Percentiles rank a stretch among this genome's conserved stretches.
Evolutionary conservation across 2,888 invertebrate genomes (phyloP).

Genomic region (Nomada ruficornis): DNA sequence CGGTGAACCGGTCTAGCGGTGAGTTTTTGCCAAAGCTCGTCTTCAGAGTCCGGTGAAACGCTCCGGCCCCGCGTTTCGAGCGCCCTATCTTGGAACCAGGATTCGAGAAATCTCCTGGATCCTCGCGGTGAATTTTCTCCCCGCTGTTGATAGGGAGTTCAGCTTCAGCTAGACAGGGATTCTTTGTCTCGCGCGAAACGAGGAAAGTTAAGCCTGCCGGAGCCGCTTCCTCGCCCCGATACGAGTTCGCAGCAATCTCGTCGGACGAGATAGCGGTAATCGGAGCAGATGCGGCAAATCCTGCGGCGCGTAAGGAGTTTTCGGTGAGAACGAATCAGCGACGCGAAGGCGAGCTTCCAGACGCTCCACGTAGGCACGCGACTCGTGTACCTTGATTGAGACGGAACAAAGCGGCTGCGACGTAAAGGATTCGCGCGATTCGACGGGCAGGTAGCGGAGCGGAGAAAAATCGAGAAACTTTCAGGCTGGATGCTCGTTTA

Average conservation of each 20-base stretch:
- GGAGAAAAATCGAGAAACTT: not conserved
- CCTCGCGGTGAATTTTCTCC: constrained; percentile 15
- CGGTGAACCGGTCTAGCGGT: constrained; percentile 69
- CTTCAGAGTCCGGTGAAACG: constrained; percentile 24
- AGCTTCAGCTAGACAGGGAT: constrained; percentile 23
- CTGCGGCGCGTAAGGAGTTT: not conserved
- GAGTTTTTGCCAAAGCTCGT: constrained; percentile 65
- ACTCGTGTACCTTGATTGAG: not conserved
- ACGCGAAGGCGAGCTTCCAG: not conserved
- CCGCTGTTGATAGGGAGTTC: constrained; percentile 43
- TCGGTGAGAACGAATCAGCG: not conserved
- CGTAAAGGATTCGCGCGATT: not conserved
- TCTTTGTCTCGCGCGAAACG: constrained; percentile 46
- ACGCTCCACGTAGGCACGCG: not conserved
- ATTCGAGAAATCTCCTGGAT: not conserved
- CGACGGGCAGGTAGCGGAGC: too few species aligned
- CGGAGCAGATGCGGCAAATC: not conserved
- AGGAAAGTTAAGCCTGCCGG: constrained; percentile 46
- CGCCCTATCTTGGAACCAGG: constrained; percentile 7
- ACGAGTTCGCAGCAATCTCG: constrained; percentile 24
- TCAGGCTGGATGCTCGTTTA: constrained; percentile 24
- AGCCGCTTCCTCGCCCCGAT: constrained; percentile 9
- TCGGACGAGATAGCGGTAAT: constrained; percentile 3
- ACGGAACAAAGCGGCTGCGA: not conserved
- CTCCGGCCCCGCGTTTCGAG: constrained; percentile 7